Conservation (phyloP, 2,797 vertebrate genomes). For the Ctenopoma kingsleyae region DNA sequence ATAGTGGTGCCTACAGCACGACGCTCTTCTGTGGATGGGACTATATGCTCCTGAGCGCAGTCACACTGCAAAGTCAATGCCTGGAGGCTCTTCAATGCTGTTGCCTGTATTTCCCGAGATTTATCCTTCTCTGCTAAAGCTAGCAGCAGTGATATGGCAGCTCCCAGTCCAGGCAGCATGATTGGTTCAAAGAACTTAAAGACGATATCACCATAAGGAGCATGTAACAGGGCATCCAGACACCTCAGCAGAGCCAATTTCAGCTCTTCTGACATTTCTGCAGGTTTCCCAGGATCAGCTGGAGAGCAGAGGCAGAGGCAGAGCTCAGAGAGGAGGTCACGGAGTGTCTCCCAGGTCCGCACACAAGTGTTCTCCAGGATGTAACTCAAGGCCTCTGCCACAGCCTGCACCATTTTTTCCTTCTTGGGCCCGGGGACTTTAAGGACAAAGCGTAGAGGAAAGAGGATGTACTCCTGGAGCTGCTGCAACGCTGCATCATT, state of each 20-base stretch:
- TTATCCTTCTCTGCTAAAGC: constrained; percentile 89
- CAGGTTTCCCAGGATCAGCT: constrained; percentile 75
- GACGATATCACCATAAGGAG: constrained; percentile 87
- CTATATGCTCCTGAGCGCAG: constrained; percentile 82
- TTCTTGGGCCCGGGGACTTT: constrained; percentile 86
- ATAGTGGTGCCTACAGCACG: constrained; percentile 83
- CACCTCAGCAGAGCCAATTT: constrained; percentile 86
- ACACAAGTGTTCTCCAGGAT: constrained; percentile 89
- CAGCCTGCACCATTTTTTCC: constrained; percentile 85
- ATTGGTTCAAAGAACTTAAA: constrained; percentile 87
- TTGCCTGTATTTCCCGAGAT: constrained; percentile 86
- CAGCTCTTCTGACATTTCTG: constrained; percentile 88
- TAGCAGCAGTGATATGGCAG: constrained; percentile 90
- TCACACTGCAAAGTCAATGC: constrained; percentile 88
- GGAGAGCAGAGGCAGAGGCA: constrained; percentile 88
- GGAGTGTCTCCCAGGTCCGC: constrained; percentile 87
- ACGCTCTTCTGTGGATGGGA: constrained; percentile 73
- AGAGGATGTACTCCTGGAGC: constrained; percentile 95
- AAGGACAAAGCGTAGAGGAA: constrained; percentile 92
- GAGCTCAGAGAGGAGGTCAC: constrained; percentile 91
- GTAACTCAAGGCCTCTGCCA: constrained; percentile 85
- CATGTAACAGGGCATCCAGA: constrained; percentile 88
- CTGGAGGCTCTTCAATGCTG: constrained; percentile 89
- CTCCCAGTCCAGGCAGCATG: constrained; percentile 90
- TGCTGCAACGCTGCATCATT: constrained; percentile 90